These are phyloP conservation scores for Formica aserva DNA, from an alignment of 2,888 invertebrate genomes.

Conservation along the genomic window DNA sequence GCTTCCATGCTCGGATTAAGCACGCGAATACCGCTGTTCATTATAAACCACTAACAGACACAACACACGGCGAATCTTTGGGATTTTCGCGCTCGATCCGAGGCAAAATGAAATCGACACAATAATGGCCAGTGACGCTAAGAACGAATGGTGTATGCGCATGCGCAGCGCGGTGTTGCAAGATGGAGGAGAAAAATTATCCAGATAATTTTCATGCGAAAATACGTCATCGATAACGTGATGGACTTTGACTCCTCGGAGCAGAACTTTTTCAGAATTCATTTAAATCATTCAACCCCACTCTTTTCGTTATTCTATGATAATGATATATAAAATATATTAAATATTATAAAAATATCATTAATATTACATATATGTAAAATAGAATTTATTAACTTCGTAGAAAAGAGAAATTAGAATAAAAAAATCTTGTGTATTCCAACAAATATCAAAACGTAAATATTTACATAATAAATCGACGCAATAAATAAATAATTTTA, in stretches of 20 bases:
- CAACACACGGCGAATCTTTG: background rate
- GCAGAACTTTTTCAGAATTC: background rate
- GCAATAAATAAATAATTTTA: background rate
- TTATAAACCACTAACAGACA: background rate
- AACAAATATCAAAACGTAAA: background rate
- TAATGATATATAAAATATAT: background rate
- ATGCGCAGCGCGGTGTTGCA: background rate
- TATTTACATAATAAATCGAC: background rate
- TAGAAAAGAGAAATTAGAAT: background rate
- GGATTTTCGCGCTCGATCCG: background rate
- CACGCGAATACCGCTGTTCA: conserved; percentile 50
- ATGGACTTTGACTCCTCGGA: background rate
- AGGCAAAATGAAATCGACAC: background rate
- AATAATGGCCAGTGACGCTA: background rate
- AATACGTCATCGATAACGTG: background rate
- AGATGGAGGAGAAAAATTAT: too few relatives aligned
- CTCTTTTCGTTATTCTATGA: background rate
- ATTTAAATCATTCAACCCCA: background rate
- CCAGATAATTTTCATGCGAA: too few relatives aligned
- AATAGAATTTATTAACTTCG: background rate
- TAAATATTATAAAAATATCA: too few relatives aligned
- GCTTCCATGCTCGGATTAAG: conserved; percentile 32
- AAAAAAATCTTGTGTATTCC: background rate
- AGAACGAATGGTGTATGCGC: background rate
- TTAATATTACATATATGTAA: background rate